Conservation (phyloP, 1,140 invertebrate genomes). For the Bicyclus anynana region DNA sequence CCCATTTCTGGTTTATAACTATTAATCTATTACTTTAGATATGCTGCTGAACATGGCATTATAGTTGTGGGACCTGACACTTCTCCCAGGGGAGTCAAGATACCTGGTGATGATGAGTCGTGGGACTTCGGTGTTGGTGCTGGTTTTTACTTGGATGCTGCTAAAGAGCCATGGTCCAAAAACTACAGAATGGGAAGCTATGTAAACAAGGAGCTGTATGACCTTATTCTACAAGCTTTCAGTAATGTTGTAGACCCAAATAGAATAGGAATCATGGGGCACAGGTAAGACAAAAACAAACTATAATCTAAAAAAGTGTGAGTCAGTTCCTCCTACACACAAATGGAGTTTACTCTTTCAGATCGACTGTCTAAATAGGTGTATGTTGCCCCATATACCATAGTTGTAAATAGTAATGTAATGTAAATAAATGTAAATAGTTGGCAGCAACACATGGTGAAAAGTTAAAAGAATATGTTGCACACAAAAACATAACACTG, state of each 20-base stretch:
- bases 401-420: too few species aligned
- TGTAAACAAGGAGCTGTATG: constrained; percentile 92
- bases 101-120: constrained; percentile 92
- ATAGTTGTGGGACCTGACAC: constrained; percentile 96
- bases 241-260: constrained; percentile 71
- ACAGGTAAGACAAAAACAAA: constrained; percentile 79
- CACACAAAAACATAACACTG: too few species aligned
- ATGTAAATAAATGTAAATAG: too few species aligned
- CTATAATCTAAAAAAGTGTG: too few species aligned
- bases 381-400: too few species aligned
- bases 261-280: constrained; percentile 90
- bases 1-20: too few species aligned
- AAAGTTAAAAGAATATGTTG: too few species aligned
- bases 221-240: constrained; percentile 81
- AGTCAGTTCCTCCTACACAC: too few species aligned
- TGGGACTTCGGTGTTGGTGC: constrained; percentile 98
- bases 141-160: constrained; percentile 97
- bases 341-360: too few species aligned
- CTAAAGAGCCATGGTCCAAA: constrained; percentile 92
- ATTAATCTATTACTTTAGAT: constrained; percentile 48
- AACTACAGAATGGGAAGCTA: constrained; percentile 99
- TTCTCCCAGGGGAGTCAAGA: constrained; percentile 92
- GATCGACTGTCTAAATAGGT: too few species aligned
- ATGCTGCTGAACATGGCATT: constrained; percentile 88
- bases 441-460: too few species aligned